Conservation (phyloP, 2,888 invertebrate genomes). For the Lottia gigantea region DNA sequence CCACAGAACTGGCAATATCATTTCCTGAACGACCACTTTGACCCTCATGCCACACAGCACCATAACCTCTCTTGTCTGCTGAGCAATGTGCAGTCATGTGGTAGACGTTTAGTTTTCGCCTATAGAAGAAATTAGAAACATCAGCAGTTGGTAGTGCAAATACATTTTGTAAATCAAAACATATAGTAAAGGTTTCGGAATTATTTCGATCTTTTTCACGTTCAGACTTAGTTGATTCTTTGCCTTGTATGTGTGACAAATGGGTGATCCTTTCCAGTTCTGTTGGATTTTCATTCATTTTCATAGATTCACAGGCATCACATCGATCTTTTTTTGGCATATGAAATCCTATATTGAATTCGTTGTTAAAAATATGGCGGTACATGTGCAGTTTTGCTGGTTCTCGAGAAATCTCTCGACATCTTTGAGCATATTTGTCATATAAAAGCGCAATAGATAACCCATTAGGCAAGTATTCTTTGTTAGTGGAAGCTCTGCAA, state of each 20-base stretch:
- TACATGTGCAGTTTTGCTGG: slow-evolving; percentile 25
- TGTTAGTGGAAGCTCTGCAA: slow-evolving; percentile 18
- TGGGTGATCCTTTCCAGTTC: not conserved
- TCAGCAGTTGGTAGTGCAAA: slow-evolving; percentile 9
- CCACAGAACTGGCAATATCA: slow-evolving; percentile 14
- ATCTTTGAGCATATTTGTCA: slow-evolving; percentile 18
- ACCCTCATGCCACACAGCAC: slow-evolving; percentile 12
- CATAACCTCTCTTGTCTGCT: slow-evolving; percentile 2
- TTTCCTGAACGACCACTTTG: slow-evolving; percentile 11
- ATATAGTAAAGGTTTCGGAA: not conserved
- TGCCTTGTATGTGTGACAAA: not conserved
- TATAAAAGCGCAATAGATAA: slow-evolving; percentile 1
- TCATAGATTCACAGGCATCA: slow-evolving; percentile 20
- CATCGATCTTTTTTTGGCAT: slow-evolving; percentile 21
- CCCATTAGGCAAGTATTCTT: not conserved
- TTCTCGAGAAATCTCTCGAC: slow-evolving; percentile 12
- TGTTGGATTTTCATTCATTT: slow-evolving; percentile 3
- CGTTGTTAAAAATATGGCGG: slow-evolving; percentile 22
- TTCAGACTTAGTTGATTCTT: not conserved
- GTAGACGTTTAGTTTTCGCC: slow-evolving; percentile 1
- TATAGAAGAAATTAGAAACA: slow-evolving; percentile 11
- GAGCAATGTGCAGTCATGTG: slow-evolving; percentile 20
- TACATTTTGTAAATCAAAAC: slow-evolving; percentile 21
- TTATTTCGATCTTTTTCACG: not conserved
- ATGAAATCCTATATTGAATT: slow-evolving; percentile 26